A percentile compares a stretch with the other conserved stretches of the same genome.
These are phyloP conservation scores for Quadroppia sp. DNA, from an alignment of 2,888 invertebrate species.

Conservation along the genomic window DNA sequence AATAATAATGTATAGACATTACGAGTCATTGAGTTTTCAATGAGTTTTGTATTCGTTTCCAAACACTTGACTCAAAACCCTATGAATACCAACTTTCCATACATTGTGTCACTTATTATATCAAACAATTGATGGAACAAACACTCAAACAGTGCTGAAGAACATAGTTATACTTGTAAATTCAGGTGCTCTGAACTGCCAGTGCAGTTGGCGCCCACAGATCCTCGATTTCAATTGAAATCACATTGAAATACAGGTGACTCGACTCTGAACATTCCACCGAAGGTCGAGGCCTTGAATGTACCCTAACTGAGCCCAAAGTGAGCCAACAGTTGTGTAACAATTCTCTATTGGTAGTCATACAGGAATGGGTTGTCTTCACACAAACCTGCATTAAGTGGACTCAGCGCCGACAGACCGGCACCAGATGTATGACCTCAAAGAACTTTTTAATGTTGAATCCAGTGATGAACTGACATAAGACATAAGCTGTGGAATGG, in stretches of 20 bases:
- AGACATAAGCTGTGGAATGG: constrained; percentile 4
- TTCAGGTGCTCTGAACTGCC: constrained; percentile 4
- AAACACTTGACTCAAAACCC: no score
- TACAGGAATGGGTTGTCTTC: constrained; percentile 20
- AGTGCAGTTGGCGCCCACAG: constrained; percentile 3
- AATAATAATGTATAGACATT: constrained; percentile 17
- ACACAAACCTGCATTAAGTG: constrained; percentile 21
- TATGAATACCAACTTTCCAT: no score
- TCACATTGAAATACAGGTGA: constrained; percentile 26
- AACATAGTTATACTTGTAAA: no score
- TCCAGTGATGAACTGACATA: constrained; percentile 1
- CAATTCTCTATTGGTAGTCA: constrained; percentile 26
- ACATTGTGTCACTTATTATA: no score
- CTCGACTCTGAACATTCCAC: constrained; percentile 25
- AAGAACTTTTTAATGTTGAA: constrained; percentile 31
- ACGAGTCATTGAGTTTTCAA: neutral
- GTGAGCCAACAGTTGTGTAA: no score
- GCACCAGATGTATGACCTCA: constrained; percentile 36
- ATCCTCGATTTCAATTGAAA: constrained; percentile 8
- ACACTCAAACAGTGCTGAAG: no score
- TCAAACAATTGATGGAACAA: no score
- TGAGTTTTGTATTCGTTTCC: no score
- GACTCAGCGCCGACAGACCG: constrained; percentile 26
- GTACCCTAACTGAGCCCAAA: constrained; percentile 26
- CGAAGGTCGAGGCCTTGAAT: constrained; percentile 28